Conservation (phyloP, 2,888 invertebrate genomes). For the Diploptera punctata region DNA sequence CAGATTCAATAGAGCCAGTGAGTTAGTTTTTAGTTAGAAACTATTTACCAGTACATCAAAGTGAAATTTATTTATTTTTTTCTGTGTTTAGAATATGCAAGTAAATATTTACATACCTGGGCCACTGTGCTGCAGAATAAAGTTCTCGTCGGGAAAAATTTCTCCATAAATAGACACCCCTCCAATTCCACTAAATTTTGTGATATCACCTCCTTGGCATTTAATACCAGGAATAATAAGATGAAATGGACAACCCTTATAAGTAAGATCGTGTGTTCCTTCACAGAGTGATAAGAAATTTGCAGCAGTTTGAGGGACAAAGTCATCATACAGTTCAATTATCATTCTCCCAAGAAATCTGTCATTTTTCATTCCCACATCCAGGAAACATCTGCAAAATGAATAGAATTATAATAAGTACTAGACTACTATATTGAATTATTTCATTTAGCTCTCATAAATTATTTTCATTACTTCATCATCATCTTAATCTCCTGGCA, state of each 20-base stretch:
- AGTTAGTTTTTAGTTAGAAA: too few species aligned
- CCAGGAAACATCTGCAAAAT: conserved; percentile 52
- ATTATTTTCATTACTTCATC: too few species aligned
- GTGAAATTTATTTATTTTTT: too few species aligned
- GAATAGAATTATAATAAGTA: too few species aligned
- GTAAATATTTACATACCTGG: too few species aligned
- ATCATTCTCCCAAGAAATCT: conserved; percentile 51
- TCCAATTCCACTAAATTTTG: conserved; percentile 64
- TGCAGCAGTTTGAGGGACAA: conserved; percentile 52
- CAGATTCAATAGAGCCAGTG: too few species aligned
- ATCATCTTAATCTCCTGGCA: too few species aligned
- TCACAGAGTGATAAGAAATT: conserved; percentile 53
- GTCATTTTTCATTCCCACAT: conserved; percentile 48
- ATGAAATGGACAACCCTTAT: conserved; percentile 56
- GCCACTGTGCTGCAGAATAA: conserved; percentile 57
- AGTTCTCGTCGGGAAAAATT: conserved; percentile 57
- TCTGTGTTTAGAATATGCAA: too few species aligned
- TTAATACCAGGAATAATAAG: conserved; percentile 63
- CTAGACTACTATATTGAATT: too few species aligned
- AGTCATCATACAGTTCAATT: conserved; percentile 53
- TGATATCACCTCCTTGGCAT: conserved; percentile 66
- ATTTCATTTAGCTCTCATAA: too few species aligned
- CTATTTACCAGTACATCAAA: too few species aligned
- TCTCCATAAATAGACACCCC: conserved; percentile 58
- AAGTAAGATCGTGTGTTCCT: conserved; percentile 50